phyloP scores from a whole-genome alignment of 2,113 vertebrate species.

The Ceratotherium simum region DNA sequence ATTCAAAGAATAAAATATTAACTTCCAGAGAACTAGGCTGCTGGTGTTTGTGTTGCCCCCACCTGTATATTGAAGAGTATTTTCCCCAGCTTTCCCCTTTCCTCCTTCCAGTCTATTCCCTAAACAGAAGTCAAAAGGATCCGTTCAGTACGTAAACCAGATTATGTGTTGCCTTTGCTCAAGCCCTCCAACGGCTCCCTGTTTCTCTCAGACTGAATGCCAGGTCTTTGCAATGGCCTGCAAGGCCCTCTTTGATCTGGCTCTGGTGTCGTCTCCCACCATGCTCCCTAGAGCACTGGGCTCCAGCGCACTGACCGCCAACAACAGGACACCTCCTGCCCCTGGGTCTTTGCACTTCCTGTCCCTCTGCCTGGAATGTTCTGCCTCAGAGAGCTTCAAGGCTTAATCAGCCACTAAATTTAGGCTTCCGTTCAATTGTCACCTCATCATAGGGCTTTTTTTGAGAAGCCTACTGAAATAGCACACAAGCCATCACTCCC shows the following conservation, averaged over 20 bases:
- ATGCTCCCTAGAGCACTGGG: too few species aligned
- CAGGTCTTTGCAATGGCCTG: accelerated
- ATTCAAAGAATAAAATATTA: not conserved
- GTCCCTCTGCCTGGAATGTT: not conserved
- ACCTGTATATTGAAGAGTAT: accelerated
- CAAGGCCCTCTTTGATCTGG: not conserved
- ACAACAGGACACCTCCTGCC: not conserved
- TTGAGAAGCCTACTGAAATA: not conserved
- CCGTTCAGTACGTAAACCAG: not conserved
- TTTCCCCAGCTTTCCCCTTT: not conserved
- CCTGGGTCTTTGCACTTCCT: not conserved
- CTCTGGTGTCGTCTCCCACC: too few species aligned
- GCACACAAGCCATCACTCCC: not conserved
- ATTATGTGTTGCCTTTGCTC: not conserved
- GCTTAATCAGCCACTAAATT: not conserved
- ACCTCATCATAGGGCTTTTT: not conserved
- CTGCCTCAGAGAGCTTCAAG: not conserved
- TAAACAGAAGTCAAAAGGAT: not conserved
- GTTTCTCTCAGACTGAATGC: not conserved
- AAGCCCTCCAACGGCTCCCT: not conserved
- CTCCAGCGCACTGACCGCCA: too few species aligned
- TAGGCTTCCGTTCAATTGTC: not conserved
- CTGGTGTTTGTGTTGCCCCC: accelerated
- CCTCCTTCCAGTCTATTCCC: not conserved
- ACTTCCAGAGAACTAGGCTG: not conserved